Conservation (phyloP, 2,888 invertebrate species). For the Tachina fera region DNA sequence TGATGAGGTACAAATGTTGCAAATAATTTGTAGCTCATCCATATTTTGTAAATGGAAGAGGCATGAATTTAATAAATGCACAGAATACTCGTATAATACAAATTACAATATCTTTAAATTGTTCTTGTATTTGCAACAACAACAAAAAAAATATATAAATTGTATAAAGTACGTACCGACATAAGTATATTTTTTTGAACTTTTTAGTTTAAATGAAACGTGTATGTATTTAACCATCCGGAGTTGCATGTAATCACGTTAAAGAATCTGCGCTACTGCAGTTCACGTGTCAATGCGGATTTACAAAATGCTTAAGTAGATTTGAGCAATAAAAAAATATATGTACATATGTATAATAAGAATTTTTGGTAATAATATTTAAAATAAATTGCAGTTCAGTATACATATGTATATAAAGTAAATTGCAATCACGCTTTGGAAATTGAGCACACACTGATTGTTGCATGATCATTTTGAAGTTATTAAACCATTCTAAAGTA, state of each 20-base stretch:
- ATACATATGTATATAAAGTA: not conserved
- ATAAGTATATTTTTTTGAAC: not conserved
- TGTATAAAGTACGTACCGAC: too few relatives aligned
- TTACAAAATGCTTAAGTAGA: constrained; percentile 14
- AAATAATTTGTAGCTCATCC: constrained; percentile 48
- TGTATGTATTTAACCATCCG: constrained; percentile 50
- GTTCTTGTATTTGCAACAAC: constrained; percentile 4
- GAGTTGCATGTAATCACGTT: constrained; percentile 49
- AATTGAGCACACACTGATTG: constrained; percentile 12
- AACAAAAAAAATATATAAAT: not conserved
- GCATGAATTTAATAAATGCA: constrained; percentile 37
- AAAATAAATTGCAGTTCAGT: constrained; percentile 18
- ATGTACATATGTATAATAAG: too few relatives aligned
- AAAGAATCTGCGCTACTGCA: constrained; percentile 48
- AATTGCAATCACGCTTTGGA: not conserved
- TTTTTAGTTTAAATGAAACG: constrained; percentile 27
- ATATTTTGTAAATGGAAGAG: constrained; percentile 54
- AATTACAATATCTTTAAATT: constrained; percentile 35
- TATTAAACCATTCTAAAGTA: not conserved
- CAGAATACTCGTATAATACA: constrained; percentile 16
- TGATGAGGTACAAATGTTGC: constrained; percentile 37
- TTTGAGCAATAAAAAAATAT: constrained; percentile 25
- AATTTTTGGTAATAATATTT: constrained; percentile 12
- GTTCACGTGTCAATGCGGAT: constrained; percentile 66
- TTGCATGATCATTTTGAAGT: not conserved